phyloP scores from a whole-genome alignment of 2,797 vertebrate genomes.

The Sternotherus odoratus region DNA sequence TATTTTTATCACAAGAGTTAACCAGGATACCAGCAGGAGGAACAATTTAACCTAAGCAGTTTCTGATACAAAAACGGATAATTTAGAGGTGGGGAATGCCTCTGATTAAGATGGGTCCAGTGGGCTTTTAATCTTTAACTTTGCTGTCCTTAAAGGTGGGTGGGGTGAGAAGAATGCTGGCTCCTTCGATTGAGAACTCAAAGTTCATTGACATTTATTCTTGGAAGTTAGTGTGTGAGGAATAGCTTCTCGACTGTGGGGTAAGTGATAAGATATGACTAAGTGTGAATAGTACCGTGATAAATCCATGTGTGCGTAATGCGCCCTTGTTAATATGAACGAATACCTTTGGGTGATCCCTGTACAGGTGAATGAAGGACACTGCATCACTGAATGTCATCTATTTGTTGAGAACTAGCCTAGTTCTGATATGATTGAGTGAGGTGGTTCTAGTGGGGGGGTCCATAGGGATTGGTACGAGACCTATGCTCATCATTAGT shows the following conservation, averaged over 20 bases:
- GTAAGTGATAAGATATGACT: not conserved
- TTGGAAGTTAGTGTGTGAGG: accelerated
- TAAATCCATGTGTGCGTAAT: not conserved
- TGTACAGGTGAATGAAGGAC: not conserved
- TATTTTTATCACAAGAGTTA: not conserved
- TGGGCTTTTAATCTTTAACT: not conserved
- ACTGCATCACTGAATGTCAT: not conserved
- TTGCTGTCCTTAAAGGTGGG: not conserved
- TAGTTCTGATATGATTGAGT: not conserved
- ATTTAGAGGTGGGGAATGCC: not conserved
- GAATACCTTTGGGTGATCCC: not conserved
- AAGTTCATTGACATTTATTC: accelerated
- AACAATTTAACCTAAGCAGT: not conserved
- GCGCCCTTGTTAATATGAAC: accelerated
- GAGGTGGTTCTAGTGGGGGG: not conserved
- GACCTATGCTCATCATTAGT: not conserved
- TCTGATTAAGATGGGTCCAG: not conserved
- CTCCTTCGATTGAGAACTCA: not conserved
- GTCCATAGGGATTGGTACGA: not conserved
- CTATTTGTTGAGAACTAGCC: not conserved
- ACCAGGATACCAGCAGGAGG: not conserved
- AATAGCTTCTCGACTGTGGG: accelerated
- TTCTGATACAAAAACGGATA: not conserved
- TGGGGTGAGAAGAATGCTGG: not conserved
- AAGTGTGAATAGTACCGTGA: not conserved